Evolutionary conservation across 2,113 vertebrate genomes (phyloP), one percentile per base, ranked within the genome.

Genomic region (Scolopax mira): DNA sequence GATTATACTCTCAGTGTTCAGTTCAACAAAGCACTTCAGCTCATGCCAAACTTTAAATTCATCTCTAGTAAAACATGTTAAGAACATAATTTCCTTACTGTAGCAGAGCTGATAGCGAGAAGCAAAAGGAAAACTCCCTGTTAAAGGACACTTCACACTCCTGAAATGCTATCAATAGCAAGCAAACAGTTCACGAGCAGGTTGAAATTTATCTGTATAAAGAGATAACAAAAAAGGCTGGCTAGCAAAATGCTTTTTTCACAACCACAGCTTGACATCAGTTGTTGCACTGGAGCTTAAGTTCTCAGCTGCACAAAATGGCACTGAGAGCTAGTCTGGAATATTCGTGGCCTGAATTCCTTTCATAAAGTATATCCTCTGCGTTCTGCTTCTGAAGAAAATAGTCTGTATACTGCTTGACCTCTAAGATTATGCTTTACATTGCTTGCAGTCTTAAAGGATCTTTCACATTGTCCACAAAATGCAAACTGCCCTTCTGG

Each of bases 1-100:
- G 83, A 80, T 87, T 95, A 74, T 67, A 51, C 33, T 92, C 48
- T 51, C 13, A 81, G 62, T 15, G 16, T 49, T 86, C 44, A 49
- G 31, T 91, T 93, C 41, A 88, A 87, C 82, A 95, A 90, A 93
- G 54, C 22, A 79, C 54, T 93, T 89, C 69, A 57, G 51, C 28
- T 75, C 49, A 52, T 66, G 54, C 79, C 51, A 93, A 79, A 94
- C 46, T 94, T 83, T 58, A 93, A 86, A 94, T 85, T 91, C 74
- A 48, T 74, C 48, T 77, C 48, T 44, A 72, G 39, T 81, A 87
- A 87, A 94, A 91, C 61, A 85, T 10, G 30, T 44, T 72, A 91
- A 62, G 42, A 89, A 85, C 3, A 28, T 75, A 57, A 89, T 91
- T 96, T 94, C 49, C 7, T 69, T 72, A 35, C 30, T 72, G 57